Conservation (phyloP, 2,113 vertebrate species). For the Atrichornis clamosus region DNA sequence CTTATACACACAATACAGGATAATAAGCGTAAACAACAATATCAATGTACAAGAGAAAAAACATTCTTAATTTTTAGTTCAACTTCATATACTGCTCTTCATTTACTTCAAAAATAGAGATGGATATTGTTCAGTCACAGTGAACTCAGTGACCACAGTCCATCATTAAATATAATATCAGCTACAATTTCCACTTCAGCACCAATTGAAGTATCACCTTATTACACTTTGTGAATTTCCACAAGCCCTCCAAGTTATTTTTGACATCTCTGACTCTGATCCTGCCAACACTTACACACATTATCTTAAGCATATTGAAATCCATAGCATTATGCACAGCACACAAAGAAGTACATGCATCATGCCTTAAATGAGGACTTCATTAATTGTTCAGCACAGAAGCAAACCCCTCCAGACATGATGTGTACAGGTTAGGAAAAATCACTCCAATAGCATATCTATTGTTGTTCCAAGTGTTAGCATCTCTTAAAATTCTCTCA, state of each 20-base stretch:
- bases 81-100: neutral
- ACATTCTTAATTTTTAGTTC: neutral
- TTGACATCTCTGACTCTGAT: constrained; percentile 43
- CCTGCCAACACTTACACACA: constrained; percentile 39
- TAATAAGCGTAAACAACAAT: neutral
- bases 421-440: neutral
- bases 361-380: neutral
- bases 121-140: constrained; percentile 10
- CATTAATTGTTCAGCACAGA: neutral
- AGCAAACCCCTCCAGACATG: neutral
- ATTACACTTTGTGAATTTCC: constrained; percentile 58
- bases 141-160: constrained; percentile 40
- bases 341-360: neutral
- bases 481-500: constrained; percentile 17
- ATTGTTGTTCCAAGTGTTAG: constrained; percentile 36
- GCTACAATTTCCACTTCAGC: constrained; percentile 34
- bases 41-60: neutral
- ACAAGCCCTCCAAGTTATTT: constrained; percentile 64
- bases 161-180: constrained; percentile 47
- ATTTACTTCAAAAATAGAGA: constrained; percentile 21
- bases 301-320: constrained; percentile 28
- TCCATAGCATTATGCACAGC: neutral
- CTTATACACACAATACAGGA: neutral
- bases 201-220: constrained; percentile 51
- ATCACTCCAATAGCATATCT: neutral